Conservation (phyloP, 2,888 invertebrate genomes). For the Glaucopsyche alexis region DNA sequence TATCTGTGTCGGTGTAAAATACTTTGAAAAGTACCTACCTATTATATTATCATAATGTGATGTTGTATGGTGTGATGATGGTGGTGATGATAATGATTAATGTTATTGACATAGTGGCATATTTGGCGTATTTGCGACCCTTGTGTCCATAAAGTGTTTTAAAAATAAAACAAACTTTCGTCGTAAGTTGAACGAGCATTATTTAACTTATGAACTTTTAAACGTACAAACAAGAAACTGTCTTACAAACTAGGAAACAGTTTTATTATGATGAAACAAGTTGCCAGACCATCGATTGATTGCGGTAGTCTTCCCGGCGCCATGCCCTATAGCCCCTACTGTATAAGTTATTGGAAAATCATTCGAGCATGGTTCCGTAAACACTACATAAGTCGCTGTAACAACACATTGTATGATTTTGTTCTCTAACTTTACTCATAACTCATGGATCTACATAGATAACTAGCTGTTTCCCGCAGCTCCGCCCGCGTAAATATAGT, state of each 20-base stretch:
- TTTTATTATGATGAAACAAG: neutral
- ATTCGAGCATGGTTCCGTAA: neutral
- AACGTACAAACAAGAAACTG: neutral
- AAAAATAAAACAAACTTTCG: neutral
- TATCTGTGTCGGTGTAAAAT: too few species aligned
- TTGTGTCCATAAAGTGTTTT: neutral
- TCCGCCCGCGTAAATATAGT: too few species aligned
- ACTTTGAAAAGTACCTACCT: too few species aligned
- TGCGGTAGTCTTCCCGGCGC: slow-evolving; percentile 15
- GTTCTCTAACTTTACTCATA: neutral
- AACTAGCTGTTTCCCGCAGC: too few species aligned
- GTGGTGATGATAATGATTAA: too few species aligned
- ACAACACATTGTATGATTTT: neutral
- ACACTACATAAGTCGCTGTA: neutral
- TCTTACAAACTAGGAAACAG: neutral
- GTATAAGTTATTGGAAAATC: neutral
- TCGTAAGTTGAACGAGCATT: neutral
- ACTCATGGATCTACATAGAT: neutral
- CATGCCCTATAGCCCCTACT: neutral
- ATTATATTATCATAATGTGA: too few species aligned
- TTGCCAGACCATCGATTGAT: neutral
- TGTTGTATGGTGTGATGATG: too few species aligned
- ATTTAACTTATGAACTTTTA: neutral
- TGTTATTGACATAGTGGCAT: too few species aligned
- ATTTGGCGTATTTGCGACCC: too few species aligned